These are phyloP conservation scores for Tiphia femorata DNA, from an alignment of 2,888 invertebrate genomes.

Conservation along the genomic window DNA sequence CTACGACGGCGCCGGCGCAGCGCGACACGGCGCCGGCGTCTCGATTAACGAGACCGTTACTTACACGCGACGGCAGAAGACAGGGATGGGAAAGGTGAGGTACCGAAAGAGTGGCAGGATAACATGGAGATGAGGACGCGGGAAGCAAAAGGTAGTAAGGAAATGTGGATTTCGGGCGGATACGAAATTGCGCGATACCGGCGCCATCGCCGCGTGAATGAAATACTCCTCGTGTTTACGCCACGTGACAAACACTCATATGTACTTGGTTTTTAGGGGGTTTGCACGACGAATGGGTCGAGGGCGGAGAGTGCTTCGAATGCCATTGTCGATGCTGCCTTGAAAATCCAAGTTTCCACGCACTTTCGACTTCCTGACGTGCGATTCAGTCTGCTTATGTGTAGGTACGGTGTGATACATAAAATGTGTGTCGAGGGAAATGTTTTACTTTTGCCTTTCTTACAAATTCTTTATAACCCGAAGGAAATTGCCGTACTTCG, in stretches of 20 bases:
- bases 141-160: constrained; percentile 5
- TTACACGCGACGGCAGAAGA: not conserved
- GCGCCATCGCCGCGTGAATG: constrained; percentile 52
- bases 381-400: constrained; percentile 33
- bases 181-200: constrained; percentile 56
- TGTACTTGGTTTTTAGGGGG: constrained; percentile 24
- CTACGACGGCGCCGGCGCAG: too few species aligned
- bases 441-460: too few species aligned
- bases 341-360: constrained; percentile 27
- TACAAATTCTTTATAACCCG: too few species aligned
- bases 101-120: not conserved
- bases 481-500: too few species aligned
- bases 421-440: too few species aligned
- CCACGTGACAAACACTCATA: constrained; percentile 53
- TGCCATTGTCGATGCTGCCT: constrained; percentile 13
- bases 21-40: constrained; percentile 2
- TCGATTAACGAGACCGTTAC: too few species aligned
- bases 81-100: not conserved
- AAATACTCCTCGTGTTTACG: constrained; percentile 47
- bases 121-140: not conserved
- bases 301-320: too few species aligned
- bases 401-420: too few species aligned
- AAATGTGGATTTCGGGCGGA: constrained; percentile 33
- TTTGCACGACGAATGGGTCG: too few species aligned
- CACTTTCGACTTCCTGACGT: constrained; percentile 25